These are phyloP conservation scores for Hyles euphorbiae DNA, from an alignment of 1,140 invertebrate genomes.

Conservation along the genomic window DNA sequence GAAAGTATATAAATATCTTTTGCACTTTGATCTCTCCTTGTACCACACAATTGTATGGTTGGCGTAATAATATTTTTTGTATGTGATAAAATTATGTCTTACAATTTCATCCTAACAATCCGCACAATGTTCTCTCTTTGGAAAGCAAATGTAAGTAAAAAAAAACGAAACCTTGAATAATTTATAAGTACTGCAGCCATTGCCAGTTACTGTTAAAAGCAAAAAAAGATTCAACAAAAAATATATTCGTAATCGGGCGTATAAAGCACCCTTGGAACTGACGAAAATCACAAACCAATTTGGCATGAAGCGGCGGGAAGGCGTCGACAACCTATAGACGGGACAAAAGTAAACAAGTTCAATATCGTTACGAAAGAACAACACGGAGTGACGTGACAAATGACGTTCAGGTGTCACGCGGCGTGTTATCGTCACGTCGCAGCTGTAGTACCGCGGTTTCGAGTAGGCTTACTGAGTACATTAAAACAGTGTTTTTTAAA, in stretches of 20 bases:
- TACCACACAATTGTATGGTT: too few relatives aligned
- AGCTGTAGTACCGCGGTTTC: slow-evolving; percentile 1
- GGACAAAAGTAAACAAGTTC: slow-evolving; percentile 34
- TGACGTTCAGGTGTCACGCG: slow-evolving; percentile 39
- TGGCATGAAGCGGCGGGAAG: slow-evolving; percentile 25
- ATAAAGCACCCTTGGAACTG: slow-evolving; percentile 16
- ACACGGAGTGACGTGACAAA: slow-evolving; percentile 39
- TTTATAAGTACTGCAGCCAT: too few relatives aligned
- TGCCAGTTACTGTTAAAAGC: too few relatives aligned
- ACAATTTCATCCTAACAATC: too few relatives aligned
- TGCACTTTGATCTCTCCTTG: too few relatives aligned
- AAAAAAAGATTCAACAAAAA: neutral
- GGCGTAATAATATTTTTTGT: too few relatives aligned
- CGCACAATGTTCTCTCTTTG: too few relatives aligned
- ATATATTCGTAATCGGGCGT: slow-evolving; percentile 3
- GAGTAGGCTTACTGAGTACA: neutral
- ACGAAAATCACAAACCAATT: slow-evolving; percentile 29
- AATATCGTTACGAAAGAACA: slow-evolving; percentile 32
- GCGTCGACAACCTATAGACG: slow-evolving; percentile 21
- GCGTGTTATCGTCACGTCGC: slow-evolving; percentile 16
- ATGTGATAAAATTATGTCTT: too few relatives aligned
- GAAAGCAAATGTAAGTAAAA: too few relatives aligned
- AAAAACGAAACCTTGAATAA: too few relatives aligned
- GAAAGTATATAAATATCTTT: too few relatives aligned
- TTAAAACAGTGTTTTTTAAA: too few relatives aligned